These are phyloP conservation scores for Hybognathus amarus DNA, from an alignment of 2,797 vertebrate species.

Conservation along the genomic window DNA sequence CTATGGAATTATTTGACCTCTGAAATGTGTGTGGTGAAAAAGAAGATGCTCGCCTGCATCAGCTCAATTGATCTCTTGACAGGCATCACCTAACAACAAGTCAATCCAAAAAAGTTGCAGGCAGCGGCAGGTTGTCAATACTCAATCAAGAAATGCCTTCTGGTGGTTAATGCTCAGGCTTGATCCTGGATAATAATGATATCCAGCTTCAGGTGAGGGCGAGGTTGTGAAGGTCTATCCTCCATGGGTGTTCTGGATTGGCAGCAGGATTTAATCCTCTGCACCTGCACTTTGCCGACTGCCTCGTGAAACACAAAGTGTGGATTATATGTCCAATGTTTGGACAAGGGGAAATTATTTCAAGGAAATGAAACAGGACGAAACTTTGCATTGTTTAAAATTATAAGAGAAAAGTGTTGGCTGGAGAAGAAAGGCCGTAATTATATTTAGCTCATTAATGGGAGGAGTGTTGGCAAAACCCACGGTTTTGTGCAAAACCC, in stretches of 20 bases:
- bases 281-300: constrained; percentile 7
- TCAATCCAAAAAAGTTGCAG: constrained; percentile 56
- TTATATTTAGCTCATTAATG: constrained; percentile 11
- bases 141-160: constrained; percentile 68
- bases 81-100: constrained; percentile 56
- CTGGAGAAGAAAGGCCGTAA: background rate
- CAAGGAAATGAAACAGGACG: background rate
- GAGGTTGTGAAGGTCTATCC: constrained; percentile 59
- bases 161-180: constrained; percentile 65
- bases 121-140: constrained; percentile 66
- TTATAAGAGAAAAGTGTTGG: background rate
- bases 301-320: constrained; percentile 27
- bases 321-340: constrained; percentile 37
- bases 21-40: constrained; percentile 56
- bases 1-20: constrained; percentile 37
- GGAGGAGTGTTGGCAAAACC: constrained; percentile 3
- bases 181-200: constrained; percentile 73
- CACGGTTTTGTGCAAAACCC: background rate
- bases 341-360: constrained; percentile 12
- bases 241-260: constrained; percentile 52
- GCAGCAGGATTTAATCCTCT: constrained; percentile 61
- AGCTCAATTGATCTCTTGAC: constrained; percentile 24
- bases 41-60: constrained; percentile 62
- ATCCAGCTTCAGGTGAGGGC: constrained; percentile 56
- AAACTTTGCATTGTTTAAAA: constrained; percentile 30